A percentile compares a stretch with the other conserved stretches of the same genome.
phyloP scores from a whole-genome alignment of 2,888 invertebrate species.

The Meteorus cinctellus region DNA sequence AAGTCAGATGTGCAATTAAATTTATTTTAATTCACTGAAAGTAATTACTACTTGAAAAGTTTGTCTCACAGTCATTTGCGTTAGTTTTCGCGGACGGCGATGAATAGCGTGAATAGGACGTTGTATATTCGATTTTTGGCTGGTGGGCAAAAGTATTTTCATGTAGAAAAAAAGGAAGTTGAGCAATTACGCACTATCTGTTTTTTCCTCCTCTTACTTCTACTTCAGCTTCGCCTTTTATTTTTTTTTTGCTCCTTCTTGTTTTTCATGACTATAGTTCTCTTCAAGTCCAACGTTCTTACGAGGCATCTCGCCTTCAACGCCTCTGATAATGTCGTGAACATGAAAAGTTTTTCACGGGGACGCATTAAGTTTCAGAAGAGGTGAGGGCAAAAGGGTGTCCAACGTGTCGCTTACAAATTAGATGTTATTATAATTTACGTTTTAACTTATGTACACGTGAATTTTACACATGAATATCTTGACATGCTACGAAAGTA shows the following conservation, averaged over 20 bases:
- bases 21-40: not conserved
- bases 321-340: conserved; percentile 11
- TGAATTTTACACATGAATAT: not conserved
- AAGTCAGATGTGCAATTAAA: not conserved
- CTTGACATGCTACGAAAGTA: not conserved
- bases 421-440: conserved; percentile 66
- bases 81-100: conserved; percentile 18
- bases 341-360: conserved; percentile 53
- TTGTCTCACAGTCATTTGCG: conserved; percentile 6
- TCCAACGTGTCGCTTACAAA: conserved; percentile 58
- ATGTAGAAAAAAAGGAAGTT: conserved; percentile 16
- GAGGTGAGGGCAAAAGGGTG: not conserved
- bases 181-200: not conserved
- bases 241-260: not conserved
- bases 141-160: not conserved
- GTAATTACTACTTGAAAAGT: conserved; percentile 27
- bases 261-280: not conserved
- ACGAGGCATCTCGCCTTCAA: not conserved
- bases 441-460: conserved; percentile 59
- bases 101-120: conserved; percentile 19
- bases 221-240: not conserved
- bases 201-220: not conserved
- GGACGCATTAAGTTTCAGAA: conserved; percentile 32
- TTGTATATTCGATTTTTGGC: conserved; percentile 34
- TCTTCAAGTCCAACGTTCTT: conserved; percentile 10